Percentiles rank a stretch among this genome's conserved stretches.
phyloP scores from a whole-genome alignment of 1,140 invertebrate genomes.

The Acromyrmex heyeri region DNA sequence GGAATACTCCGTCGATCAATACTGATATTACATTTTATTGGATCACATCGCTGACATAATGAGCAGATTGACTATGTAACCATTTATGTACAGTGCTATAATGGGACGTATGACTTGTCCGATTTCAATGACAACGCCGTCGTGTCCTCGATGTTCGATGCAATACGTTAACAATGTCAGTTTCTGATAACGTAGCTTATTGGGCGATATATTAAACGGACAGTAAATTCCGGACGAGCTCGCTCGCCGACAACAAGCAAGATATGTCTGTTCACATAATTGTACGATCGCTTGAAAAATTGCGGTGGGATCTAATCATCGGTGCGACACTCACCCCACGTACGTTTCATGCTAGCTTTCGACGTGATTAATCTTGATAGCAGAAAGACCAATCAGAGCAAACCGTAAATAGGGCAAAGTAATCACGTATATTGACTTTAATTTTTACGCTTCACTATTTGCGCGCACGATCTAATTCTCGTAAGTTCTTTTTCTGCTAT shows the following conservation, averaged over 20 bases:
- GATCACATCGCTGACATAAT: not conserved
- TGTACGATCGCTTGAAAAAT: conserved; percentile 52
- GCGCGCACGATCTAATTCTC: not conserved
- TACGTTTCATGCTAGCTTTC: not conserved
- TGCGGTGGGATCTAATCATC: conserved; percentile 10
- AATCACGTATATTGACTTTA: conserved; percentile 9
- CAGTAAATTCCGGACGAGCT: conserved; percentile 15
- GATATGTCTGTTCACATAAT: conserved; percentile 51
- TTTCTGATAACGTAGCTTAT: conserved; percentile 27
- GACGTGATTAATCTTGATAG: conserved; percentile 12
- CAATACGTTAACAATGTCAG: conserved; percentile 36
- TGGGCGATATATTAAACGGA: conserved; percentile 29
- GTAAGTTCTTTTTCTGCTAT: not conserved
- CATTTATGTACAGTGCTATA: conserved; percentile 25
- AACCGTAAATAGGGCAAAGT: not conserved
- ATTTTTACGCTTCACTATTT: conserved; percentile 4
- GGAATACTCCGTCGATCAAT: not conserved
- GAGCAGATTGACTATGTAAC: not conserved
- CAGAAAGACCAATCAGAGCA: not conserved
- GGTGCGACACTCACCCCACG: not conserved
- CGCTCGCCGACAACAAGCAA: not conserved
- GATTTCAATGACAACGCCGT: conserved; percentile 46
- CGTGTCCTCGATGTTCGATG: conserved; percentile 11
- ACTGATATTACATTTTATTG: not conserved
- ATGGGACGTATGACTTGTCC: conserved; percentile 29